phyloP scores from a whole-genome alignment of 2,888 invertebrate genomes.

The Gonocerus acuteangulatus region DNA sequence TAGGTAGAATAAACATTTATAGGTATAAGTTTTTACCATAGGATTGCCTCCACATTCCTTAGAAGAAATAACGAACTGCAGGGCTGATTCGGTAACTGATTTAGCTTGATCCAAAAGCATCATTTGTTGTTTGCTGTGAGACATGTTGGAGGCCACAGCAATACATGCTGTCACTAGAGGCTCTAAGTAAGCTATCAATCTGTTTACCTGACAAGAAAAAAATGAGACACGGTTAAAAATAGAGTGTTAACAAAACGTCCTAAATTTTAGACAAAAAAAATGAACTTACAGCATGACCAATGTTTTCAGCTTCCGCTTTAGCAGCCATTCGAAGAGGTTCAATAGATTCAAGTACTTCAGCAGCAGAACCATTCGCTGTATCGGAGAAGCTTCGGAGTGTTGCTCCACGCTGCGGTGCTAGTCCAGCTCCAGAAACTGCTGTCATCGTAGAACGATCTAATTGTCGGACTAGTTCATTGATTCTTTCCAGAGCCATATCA shows the following conservation, averaged over 20 bases:
- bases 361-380: constrained; percentile 68
- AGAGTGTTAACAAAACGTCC: too few species aligned
- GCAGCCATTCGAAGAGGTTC: constrained; percentile 80
- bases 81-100: constrained; percentile 87
- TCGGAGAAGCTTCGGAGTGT: constrained; percentile 68
- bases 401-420: constrained; percentile 61
- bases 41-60: constrained; percentile 92
- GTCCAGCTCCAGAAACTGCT: constrained; percentile 68
- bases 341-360: constrained; percentile 73
- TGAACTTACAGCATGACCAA: constrained; percentile 75
- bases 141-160: constrained; percentile 82
- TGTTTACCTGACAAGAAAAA: constrained; percentile 41
- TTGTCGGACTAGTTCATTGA: constrained; percentile 67
- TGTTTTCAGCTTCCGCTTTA: constrained; percentile 81
- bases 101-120: constrained; percentile 83
- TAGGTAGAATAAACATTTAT: too few species aligned
- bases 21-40: too few species aligned
- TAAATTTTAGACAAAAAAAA: background rate
- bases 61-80: constrained; percentile 73
- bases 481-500: constrained; percentile 68
- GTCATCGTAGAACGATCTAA: constrained; percentile 82
- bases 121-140: constrained; percentile 80
- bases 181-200: constrained; percentile 65
- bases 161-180: constrained; percentile 75
- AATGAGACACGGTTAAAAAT: constrained; percentile 39